phyloP scores from a whole-genome alignment of 2,113 vertebrate genomes.

The Rhynchomys soricoides region DNA sequence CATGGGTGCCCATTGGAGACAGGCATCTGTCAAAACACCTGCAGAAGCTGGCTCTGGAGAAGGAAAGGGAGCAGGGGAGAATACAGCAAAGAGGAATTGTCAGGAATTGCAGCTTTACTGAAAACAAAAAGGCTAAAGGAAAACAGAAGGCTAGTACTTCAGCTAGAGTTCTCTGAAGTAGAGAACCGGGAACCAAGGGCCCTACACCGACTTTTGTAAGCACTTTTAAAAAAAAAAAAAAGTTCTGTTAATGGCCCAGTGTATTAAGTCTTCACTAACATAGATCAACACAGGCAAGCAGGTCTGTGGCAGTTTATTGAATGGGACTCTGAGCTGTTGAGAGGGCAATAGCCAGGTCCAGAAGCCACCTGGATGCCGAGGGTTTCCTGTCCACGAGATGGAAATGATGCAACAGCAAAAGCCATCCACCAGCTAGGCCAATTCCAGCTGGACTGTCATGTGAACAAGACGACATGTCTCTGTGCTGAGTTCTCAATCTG shows the following conservation, averaged over 20 bases:
- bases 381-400: background rate
- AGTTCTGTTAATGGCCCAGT: background rate
- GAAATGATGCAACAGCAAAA: background rate
- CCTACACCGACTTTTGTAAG: background rate
- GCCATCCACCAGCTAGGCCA: background rate
- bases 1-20: rapidly evolving
- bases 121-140: background rate
- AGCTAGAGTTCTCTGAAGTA: background rate
- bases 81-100: background rate
- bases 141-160: background rate
- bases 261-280: background rate
- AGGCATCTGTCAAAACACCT: constrained; percentile 37
- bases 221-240: no score
- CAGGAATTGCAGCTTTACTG: background rate
- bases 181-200: background rate
- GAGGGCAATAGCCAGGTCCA: background rate
- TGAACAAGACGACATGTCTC: background rate
- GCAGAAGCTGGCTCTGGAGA: background rate
- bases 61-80: background rate
- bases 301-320: background rate
- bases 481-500: background rate
- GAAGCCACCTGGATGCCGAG: background rate
- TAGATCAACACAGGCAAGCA: background rate
- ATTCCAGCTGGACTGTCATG: rapidly evolving
- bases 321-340: background rate